Percentiles rank a stretch among this genome's conserved stretches.
These are phyloP conservation scores for Cosmopolites sordidus DNA, from an alignment of 2,888 invertebrate genomes.

Conservation along the genomic window DNA sequence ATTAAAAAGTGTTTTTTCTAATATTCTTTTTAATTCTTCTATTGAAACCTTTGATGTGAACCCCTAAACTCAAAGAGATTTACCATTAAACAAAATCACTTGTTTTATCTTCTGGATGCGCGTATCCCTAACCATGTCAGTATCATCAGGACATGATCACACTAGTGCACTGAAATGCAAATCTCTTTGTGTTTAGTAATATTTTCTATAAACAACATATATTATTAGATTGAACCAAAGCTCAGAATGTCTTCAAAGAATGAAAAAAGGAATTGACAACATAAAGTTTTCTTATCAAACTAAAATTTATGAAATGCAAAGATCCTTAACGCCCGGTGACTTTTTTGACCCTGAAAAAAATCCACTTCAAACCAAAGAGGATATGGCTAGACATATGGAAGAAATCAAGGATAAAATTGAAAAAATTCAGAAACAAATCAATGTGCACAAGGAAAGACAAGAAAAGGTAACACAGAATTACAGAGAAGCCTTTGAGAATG, in stretches of 20 bases:
- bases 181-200: conserved; percentile 27
- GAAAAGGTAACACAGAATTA: conserved; percentile 31
- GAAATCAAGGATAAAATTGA: conserved; percentile 37
- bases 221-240: conserved; percentile 36
- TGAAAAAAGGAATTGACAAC: conserved; percentile 44
- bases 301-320: conserved; percentile 35
- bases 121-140: no score
- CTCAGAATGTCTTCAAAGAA: conserved; percentile 38
- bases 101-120: no score
- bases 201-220: conserved; percentile 18
- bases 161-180: no score
- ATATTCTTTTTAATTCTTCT: conserved; percentile 11
- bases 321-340: conserved; percentile 24
- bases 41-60: no score
- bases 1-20: neutral
- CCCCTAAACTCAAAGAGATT: no score
- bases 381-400: conserved; percentile 41
- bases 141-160: no score
- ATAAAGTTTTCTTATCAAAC: conserved; percentile 41
- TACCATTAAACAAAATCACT: no score
- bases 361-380: conserved; percentile 34
- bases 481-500: conserved; percentile 35
- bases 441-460: conserved; percentile 31
- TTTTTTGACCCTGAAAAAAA: conserved; percentile 19
- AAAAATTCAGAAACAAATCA: conserved; percentile 30